Base-by-base conservation (phyloP, 2,797 vertebrate species). In the Anolis apletophallus region DNA sequence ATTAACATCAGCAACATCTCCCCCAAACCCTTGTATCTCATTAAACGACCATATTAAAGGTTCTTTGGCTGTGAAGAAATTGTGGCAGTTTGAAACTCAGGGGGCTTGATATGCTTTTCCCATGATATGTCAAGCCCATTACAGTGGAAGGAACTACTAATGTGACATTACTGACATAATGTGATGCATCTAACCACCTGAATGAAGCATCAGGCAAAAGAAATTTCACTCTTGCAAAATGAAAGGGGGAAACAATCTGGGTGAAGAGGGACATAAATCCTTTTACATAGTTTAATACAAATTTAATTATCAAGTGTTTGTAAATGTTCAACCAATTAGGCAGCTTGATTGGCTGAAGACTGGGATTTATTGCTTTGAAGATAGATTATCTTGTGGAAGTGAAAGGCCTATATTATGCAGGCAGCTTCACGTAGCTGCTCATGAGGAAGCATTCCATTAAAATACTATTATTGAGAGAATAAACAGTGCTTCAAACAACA, bases 271-370 rank as follows among this genome's bases (percentile, higher is more conserved):
- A 92, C 91, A 86, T 90, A 72, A 93, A 91, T 90, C 88, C 92
- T 90, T 94, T 93, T 91, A 93, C 87, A 84, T 78, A 92, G 88
- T 90, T 94, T 92, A 86, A 78, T 90, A 87, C 87, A 93, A 88
- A 88, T 94, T 93, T 87, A 93, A 93, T 95, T 95, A 91, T 79
- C 74, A 90, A 87, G 50, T 91, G 93, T 94, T 93, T 94, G 92
- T 91, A 92, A 93, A 88, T 93, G 88, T 91, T 94, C 92, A 93
- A 74, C 90, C 92, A 94, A 92, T 93, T 94, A 95, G 86, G 86
- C 85, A 80, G 88, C 21, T 92, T 13, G 3, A 46, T 91, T 90
- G 87, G 87, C 81, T 90, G 87, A 94, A 85, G 84, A 64, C 46
- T 40, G 64, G 75, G 57, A 85, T 4, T 89, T 87, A 87, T 64